These are phyloP conservation scores for Neopipo cinnamomea DNA, from an alignment of 2,113 vertebrate genomes.

Conservation along the genomic window DNA sequence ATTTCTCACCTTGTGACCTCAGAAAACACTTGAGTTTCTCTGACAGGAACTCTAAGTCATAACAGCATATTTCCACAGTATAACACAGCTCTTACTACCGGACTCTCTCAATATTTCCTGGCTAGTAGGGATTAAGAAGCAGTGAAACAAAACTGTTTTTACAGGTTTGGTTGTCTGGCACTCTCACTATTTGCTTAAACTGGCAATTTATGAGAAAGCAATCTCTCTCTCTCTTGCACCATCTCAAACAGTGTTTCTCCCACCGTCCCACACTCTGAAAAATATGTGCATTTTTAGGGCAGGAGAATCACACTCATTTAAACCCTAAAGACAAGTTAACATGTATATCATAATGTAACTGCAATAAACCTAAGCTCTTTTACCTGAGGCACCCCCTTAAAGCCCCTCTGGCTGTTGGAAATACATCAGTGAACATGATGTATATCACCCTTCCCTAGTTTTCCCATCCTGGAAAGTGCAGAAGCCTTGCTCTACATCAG, in stretches of 20 bases:
- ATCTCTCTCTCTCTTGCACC: not conserved
- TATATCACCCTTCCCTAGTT: no score
- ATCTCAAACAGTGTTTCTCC: not conserved
- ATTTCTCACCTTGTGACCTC: constrained; percentile 41
- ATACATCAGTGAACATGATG: not conserved
- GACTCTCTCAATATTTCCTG: constrained; percentile 44
- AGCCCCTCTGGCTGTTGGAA: not conserved
- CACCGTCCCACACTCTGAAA: not conserved
- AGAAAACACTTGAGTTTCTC: not conserved
- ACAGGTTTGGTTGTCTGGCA: constrained; percentile 51
- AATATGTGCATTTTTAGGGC: not conserved
- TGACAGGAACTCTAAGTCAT: constrained; percentile 19
- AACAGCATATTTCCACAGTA: constrained; percentile 33
- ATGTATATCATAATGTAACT: not conserved
- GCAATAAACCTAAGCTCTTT: not conserved
- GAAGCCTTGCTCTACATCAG: not conserved
- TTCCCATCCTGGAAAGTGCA: not conserved
- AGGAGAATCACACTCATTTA: not conserved
- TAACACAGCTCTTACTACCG: not conserved
- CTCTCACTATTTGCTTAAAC: constrained; percentile 22
- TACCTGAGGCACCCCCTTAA: not conserved
- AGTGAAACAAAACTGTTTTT: constrained; percentile 55
- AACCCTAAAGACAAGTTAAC: not conserved
- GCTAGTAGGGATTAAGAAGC: constrained; percentile 4
- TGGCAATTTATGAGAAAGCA: constrained; percentile 1